A percentile compares a stretch with the other conserved stretches of the same genome.
Conservation (phyloP, 2,797 vertebrate species). For the Coendou prehensilis region DNA sequence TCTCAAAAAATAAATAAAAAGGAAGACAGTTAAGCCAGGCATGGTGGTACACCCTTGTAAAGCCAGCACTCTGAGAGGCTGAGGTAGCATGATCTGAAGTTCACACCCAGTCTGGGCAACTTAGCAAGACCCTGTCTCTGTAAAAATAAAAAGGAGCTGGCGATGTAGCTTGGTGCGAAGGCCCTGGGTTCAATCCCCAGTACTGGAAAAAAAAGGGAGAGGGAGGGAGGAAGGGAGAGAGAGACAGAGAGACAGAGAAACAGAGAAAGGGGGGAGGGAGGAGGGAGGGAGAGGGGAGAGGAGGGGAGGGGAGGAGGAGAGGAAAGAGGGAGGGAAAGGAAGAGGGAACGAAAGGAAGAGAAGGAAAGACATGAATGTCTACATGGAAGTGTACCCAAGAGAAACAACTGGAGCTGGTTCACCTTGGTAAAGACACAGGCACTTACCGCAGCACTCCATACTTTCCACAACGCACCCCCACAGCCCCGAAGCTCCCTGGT, state of each 20-base stretch:
- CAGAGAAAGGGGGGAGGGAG: fast-evolving
- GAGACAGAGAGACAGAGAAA: too few relatives aligned
- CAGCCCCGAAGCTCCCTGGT: background rate
- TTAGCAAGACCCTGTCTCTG: background rate
- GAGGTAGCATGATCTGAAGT: background rate
- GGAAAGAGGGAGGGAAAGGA: too few relatives aligned
- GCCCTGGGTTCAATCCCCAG: background rate
- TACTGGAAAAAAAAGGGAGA: background rate
- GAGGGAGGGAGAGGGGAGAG: too few relatives aligned
- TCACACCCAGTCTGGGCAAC: background rate
- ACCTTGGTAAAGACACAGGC: background rate
- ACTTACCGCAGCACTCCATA: background rate
- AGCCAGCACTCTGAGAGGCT: background rate
- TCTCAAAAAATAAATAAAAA: background rate
- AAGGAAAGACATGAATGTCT: background rate
- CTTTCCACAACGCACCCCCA: background rate
- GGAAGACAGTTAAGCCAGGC: background rate
- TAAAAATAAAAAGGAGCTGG: background rate
- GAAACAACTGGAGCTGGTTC: background rate
- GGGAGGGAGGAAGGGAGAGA: too few relatives aligned
- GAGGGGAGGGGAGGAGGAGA: too few relatives aligned
- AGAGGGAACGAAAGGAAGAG: background rate
- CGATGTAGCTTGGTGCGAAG: background rate
- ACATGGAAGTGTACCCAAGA: background rate
- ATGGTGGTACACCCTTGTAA: background rate